Evolutionary conservation across 2,797 vertebrate species (phyloP).

Genomic region (Rhabdophis nuchalis): DNA sequence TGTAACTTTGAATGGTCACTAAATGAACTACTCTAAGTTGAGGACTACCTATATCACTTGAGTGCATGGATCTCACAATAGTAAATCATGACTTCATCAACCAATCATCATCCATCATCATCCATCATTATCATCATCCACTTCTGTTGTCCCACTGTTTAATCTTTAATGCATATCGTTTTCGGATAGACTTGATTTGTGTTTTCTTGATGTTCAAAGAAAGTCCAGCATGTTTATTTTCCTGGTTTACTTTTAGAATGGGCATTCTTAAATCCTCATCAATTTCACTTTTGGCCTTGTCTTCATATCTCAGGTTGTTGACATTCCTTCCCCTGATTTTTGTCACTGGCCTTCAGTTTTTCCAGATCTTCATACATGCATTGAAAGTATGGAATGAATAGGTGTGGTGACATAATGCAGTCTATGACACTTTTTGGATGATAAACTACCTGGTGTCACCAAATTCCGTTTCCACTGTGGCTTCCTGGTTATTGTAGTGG

Average conservation of each 20-base stretch:
- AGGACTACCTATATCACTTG: neutral
- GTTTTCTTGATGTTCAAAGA: neutral
- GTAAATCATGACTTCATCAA: neutral
- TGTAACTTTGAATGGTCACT: too few species aligned
- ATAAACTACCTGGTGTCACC: neutral
- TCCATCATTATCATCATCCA: neutral
- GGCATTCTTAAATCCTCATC: neutral
- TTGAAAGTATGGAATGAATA: neutral
- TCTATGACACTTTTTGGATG: neutral
- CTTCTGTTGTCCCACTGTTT: neutral
- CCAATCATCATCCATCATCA: neutral
- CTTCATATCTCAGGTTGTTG: neutral
- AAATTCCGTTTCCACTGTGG: neutral
- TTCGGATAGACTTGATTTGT: neutral
- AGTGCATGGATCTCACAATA: neutral
- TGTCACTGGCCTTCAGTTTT: neutral
- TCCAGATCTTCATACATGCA: neutral
- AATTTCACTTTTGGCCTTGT: neutral
- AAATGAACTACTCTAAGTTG: too few species aligned
- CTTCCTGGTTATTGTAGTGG: neutral
- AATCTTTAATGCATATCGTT: neutral
- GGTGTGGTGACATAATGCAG: neutral
- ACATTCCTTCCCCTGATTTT: neutral
- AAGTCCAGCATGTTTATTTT: neutral
- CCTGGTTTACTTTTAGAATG: neutral